These are phyloP conservation scores for Cynopterus sphinx DNA, from an alignment of 2,797 vertebrate genomes.

Conservation along the genomic window DNA sequence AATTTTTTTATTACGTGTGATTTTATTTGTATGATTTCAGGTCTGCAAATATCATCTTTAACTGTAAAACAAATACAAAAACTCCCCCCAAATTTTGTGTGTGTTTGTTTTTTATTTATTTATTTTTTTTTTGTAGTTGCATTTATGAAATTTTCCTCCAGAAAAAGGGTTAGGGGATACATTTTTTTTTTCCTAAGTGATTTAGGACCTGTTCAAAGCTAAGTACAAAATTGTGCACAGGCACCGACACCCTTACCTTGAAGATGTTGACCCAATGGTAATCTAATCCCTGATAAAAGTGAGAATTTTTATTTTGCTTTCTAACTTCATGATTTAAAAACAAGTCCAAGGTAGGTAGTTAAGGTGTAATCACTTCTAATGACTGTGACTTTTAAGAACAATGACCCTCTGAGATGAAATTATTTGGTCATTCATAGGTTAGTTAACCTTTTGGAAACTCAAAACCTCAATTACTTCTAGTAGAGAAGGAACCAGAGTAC, in stretches of 20 bases:
- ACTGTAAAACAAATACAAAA: neutral
- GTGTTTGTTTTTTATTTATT: too few species aligned
- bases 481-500: neutral
- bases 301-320: slow-evolving; percentile 72
- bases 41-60: neutral
- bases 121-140: neutral
- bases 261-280: slow-evolving; percentile 58
- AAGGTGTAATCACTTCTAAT: slow-evolving; percentile 63
- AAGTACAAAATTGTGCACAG: slow-evolving; percentile 56
- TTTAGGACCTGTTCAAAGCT: slow-evolving; percentile 25
- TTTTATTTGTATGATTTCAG: neutral
- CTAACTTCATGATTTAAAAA: slow-evolving; percentile 58
- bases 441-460: slow-evolving; percentile 54
- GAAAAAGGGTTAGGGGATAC: neutral
- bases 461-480: slow-evolving; percentile 49
- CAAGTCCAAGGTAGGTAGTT: slow-evolving; percentile 58
- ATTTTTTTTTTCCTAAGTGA: neutral
- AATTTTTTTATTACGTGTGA: neutral
- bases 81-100: neutral
- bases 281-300: slow-evolving; percentile 73
- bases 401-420: slow-evolving; percentile 39
- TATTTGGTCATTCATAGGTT: slow-evolving; percentile 51
- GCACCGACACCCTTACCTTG: slow-evolving; percentile 30
- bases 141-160: neutral
- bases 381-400: slow-evolving; percentile 62